Evolutionary conservation across 2,888 invertebrate species (phyloP), one percentile per base, ranked within the genome.

Genomic region (Synergus laeviventris): DNA sequence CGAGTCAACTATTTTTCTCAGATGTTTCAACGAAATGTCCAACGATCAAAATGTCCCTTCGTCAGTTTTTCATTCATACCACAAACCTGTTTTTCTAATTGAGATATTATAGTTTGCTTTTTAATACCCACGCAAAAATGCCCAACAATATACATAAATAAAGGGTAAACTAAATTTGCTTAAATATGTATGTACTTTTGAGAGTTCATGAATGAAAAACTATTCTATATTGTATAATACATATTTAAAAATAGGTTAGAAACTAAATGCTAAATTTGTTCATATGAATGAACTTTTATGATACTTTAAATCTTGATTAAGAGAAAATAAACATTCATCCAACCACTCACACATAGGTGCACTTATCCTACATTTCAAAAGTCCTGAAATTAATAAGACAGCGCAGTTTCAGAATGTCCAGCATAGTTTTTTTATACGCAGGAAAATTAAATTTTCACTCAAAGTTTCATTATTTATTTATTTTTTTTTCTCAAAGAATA

Each of bases 1-100:
- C 16, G 31, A 70, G 70, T 70, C 70, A 66, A 66, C 45, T 70
- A 31, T 70, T 70, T 70, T 36, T 70, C 49, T 70, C 70, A 24
- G 24, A 70, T 24, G 24, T 70, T 45, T 70, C 70, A 49, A 70
- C 66, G 21, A 66, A 66, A 70, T 70, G 70, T 70, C 45, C 70
- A 70, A 70, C 70, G 9, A 70, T 49, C 49, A 49, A 70, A 70
- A 70, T 70, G 24, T 31, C 31, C n/a, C 70, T 49, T 36, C 31
- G 24, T 70, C 31, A 70, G 31, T 49, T 9, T 31, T 70, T 45
- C n/a, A 70, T n/a, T 49, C 24, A 16, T 45, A 24, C 49, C 16
- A 38, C 11, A 64, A 39, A 64, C 59, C 59, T 24, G 24, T 21
- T 9, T 59, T 24, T 21, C 24, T 11, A 59, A 59, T 59, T 59